Evolutionary conservation across 2,113 vertebrate species (phyloP).

Genomic region (Bubo scandiacus): DNA sequence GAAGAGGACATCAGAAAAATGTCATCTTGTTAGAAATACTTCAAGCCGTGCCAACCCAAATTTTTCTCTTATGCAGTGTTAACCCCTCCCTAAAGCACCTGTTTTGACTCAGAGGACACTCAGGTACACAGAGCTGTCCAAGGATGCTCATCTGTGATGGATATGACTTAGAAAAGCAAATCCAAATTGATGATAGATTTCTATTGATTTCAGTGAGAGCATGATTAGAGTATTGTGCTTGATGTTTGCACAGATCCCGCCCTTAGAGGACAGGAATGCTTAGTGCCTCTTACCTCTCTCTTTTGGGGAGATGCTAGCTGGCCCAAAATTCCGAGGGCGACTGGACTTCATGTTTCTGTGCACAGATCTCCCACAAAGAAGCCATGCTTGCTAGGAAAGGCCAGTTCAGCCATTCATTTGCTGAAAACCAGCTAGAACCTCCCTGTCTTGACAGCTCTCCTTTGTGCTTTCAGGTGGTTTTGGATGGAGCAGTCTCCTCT

Average conservation of each 20-base stretch:
- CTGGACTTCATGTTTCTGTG: background rate
- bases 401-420: background rate
- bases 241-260: background rate
- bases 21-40: background rate
- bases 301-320: background rate
- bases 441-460: background rate
- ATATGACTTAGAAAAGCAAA: background rate
- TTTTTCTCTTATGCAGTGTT: background rate
- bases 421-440: background rate
- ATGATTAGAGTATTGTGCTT: background rate
- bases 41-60: rapidly evolving
- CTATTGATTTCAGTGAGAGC: background rate
- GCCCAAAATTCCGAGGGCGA: background rate
- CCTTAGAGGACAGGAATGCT: background rate
- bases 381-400: too few relatives aligned
- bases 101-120: background rate
- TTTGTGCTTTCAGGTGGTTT: constrained; percentile 75
- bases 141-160: background rate
- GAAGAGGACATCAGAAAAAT: background rate
- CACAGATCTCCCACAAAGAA: background rate
- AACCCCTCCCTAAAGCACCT: background rate
- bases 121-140: background rate
- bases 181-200: background rate
- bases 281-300: background rate
- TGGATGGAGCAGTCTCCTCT: constrained; percentile 76